These are phyloP conservation scores for Aplochiton taeniatus DNA, from an alignment of 2,797 vertebrate species.

Conservation along the genomic window DNA sequence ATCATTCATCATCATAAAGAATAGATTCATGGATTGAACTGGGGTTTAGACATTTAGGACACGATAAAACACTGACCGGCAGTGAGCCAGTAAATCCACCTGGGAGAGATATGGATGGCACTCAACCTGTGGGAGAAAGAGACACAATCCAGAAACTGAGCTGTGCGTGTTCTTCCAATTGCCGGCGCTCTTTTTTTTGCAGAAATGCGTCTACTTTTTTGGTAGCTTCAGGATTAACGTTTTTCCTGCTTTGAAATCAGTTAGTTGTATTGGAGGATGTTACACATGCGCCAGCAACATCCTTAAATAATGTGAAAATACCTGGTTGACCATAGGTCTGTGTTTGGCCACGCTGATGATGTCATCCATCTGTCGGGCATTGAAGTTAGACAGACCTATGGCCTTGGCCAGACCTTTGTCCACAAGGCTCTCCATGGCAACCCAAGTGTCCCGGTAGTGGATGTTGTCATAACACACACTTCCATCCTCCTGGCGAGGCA, in stretches of 20 bases:
- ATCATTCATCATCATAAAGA: background rate
- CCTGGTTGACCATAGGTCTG: constrained; percentile 76
- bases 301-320: constrained; percentile 22
- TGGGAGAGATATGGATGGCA: constrained; percentile 77
- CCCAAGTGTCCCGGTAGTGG: constrained; percentile 76
- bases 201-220: too few relatives aligned
- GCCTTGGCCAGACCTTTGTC: constrained; percentile 73
- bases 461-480: constrained; percentile 70
- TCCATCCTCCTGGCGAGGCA: constrained; percentile 70
- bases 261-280: background rate
- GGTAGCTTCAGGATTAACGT: too few relatives aligned
- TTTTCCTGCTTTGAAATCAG: background rate
- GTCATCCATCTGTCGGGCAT: constrained; percentile 71
- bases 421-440: constrained; percentile 75
- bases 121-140: constrained; percentile 65
- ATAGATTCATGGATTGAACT: too few relatives aligned
- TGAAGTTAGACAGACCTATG: constrained; percentile 79
- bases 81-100: constrained; percentile 69
- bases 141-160: background rate
- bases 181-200: too few relatives aligned
- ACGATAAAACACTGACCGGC: constrained; percentile 50
- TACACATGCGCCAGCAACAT: background rate
- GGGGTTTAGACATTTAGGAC: too few relatives aligned
- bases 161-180: too few relatives aligned
- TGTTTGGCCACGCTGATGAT: constrained; percentile 69